Evolutionary conservation across 2,113 vertebrate species (phyloP).

Genomic region (Saimiri boliviensis): DNA sequence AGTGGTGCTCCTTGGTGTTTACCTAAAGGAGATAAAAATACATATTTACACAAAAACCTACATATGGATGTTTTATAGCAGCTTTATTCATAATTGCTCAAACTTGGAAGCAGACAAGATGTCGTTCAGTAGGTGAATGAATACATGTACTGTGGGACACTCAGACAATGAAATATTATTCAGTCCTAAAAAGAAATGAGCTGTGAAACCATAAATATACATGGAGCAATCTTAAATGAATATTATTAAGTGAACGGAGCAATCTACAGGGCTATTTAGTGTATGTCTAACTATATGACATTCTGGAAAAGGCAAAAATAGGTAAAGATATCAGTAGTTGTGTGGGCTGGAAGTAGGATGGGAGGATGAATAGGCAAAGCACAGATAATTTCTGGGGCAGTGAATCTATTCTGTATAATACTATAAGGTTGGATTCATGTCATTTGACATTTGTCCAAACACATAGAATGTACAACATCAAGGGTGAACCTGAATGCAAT

Average conservation of each 20-base stretch:
- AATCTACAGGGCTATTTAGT: not conserved
- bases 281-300: not conserved
- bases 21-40: not conserved
- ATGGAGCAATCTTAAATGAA: not conserved
- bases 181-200: not conserved
- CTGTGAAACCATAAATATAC: not conserved
- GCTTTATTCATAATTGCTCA: not conserved
- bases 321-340: not conserved
- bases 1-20: not conserved
- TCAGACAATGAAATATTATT: not conserved
- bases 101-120: not conserved
- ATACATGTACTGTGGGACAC: not conserved
- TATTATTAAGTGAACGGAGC: not conserved
- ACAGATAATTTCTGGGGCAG: not conserved
- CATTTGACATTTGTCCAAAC: not conserved
- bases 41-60: not conserved
- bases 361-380: not conserved
- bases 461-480: not conserved
- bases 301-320: not conserved
- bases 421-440: not conserved
- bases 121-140: not conserved
- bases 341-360: rapidly evolving
- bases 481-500: not conserved
- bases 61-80: not conserved
- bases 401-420: not conserved